Evolutionary conservation across 2,888 invertebrate species (phyloP).

Genomic region (Epirrhoe alternata): DNA sequence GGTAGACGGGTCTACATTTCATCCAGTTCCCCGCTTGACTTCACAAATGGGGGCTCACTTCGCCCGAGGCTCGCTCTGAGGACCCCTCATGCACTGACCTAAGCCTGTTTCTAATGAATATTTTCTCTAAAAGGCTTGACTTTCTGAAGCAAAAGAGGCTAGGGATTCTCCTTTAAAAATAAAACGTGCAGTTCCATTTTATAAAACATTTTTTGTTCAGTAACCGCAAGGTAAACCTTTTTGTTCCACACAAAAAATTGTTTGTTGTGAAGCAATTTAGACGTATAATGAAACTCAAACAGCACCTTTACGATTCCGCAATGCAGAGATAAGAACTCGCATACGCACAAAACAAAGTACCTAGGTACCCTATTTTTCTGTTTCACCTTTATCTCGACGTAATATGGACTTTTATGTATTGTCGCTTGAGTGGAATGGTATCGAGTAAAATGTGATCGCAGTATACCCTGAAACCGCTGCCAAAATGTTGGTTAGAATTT

Average conservation of each 20-base stretch:
- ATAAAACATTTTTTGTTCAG: not conserved
- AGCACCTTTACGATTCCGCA: conserved; percentile 23
- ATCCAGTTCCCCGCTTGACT: conserved; percentile 55
- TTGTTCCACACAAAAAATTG: conserved; percentile 1
- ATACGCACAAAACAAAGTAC: conserved; percentile 19
- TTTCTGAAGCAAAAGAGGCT: conserved; percentile 12
- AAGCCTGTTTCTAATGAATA: conserved; percentile 28
- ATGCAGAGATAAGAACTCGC: conserved; percentile 21
- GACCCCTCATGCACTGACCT: conserved; percentile 37
- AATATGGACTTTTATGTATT: conserved; percentile 11
- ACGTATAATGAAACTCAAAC: conserved; percentile 16
- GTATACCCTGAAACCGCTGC: conserved; percentile 3
- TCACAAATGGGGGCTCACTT: conserved; percentile 46
- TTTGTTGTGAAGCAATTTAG: conserved; percentile 19
- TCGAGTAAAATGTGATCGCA: conserved; percentile 13
- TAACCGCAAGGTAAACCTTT: not conserved
- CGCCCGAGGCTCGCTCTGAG: conserved; percentile 41
- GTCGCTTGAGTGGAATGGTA: conserved; percentile 6
- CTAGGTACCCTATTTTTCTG: not conserved
- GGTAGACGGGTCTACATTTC: conserved; percentile 42
- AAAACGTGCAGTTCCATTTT: not conserved
- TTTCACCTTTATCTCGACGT: conserved; percentile 14
- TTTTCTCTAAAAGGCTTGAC: conserved; percentile 22
- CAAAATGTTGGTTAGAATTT: conserved; percentile 16
- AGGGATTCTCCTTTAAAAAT: not conserved